Evolutionary conservation across 2,797 vertebrate species (phyloP), one percentile per base, ranked within the genome.

Genomic region (Scleropages formosus): DNA sequence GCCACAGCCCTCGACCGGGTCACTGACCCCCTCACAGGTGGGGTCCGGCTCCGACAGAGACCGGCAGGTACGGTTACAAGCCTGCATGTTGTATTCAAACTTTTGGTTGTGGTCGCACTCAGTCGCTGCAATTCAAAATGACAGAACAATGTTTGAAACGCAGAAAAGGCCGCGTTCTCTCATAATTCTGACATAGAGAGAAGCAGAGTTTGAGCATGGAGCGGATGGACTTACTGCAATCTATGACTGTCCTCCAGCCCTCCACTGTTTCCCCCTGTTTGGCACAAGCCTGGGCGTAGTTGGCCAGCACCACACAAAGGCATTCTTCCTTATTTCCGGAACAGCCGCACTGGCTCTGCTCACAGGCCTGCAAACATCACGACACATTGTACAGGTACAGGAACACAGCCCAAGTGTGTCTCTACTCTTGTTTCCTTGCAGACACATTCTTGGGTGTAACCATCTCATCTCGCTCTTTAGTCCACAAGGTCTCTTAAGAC

Each of bases 251-350:
- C 70, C 90, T 90, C 92, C 92, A 93, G 78, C 89, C 83, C 0
- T 84, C 82, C 49, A 91, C 62, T 0, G 24, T 39, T 27, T 88
- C 74, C 6, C 88, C 91, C 18, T 88, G 80, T 72, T 27, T 10
- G n/a, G 80, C 76, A n/a, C 92, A 93, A 75, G 88, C 90, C 87
- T 90, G 89, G 15, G 84, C 88, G 0, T 92, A 93, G 79, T 80
- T 90, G 51, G 76, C 84, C 77, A 92, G 74, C 53, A 88, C 84
- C 4, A 83, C 77, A 71, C 91, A 93, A 10, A 88, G 11, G 58
- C 84, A 90, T 67, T 81, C 77, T 62, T 80, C 51, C 60, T 82
- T n/a, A 39, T 47, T 31, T 15, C 20, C 27, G 2, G 63, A 77
- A 77, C 87, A 89, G 7, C 79, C 84, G 60, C 91, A 93, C 12